Evolutionary conservation across 2,797 vertebrate species (phyloP).

Genomic region (Sebastes kiyomatsui): DNA sequence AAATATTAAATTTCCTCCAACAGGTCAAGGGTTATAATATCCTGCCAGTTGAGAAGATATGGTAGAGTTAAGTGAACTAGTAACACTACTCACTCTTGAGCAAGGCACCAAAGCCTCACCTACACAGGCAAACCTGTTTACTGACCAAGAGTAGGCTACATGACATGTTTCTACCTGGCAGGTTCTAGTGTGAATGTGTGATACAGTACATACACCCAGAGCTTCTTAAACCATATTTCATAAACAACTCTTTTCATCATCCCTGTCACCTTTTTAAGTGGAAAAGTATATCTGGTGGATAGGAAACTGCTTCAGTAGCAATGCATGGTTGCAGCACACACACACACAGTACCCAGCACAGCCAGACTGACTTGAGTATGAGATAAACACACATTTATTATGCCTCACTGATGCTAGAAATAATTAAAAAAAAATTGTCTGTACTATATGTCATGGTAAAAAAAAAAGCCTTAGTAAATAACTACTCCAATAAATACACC

Average conservation of each 20-base stretch:
- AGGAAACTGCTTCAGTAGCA: neutral
- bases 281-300: neutral
- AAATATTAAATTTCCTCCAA: neutral
- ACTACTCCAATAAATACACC: neutral
- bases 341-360: neutral
- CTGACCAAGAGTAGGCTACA: neutral
- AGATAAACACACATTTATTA: neutral
- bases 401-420: neutral
- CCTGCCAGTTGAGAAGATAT: neutral
- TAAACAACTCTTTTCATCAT: neutral
- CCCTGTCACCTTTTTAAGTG: neutral
- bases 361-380: neutral
- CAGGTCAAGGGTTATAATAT: neutral
- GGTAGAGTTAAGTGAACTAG: neutral
- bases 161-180: neutral
- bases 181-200: no score
- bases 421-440: accelerated
- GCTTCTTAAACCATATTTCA: neutral
- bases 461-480: neutral
- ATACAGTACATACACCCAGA: neutral
- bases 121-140: neutral
- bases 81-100: neutral
- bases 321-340: neutral
- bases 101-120: neutral
- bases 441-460: neutral